Base-by-base conservation (phyloP, 2,888 invertebrate species). In the Argynnis bischoffii region DNA sequence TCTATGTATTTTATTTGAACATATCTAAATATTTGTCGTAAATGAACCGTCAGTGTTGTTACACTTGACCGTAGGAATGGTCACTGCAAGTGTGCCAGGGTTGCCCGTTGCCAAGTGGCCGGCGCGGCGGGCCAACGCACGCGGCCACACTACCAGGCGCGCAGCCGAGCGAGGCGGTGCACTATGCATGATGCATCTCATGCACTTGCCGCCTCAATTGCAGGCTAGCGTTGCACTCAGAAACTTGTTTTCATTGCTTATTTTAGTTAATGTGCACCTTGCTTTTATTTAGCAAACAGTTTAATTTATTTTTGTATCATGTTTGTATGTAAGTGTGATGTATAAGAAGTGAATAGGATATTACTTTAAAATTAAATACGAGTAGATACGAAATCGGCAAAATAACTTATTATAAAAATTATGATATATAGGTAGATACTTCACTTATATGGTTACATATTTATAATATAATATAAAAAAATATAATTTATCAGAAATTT, bases 71-170 rank as follows among this genome's bases (percentile, higher is more conserved):
- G 31, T 3, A 51, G 56, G 46, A 57, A 53, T 54, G 47, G 53
- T 50, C 26, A 48, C 21, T 41, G 21, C 50, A 63, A 59, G 47
- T 53, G 41, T 67, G 66, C 65, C 54, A 64, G 66, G 64, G 66
- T 64, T 67, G 80, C 78, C 81, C 82, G 90, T 92, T 92, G 92
- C 88, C 91, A 92, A 90, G 90, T 90, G 90, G 88, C 81, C 87
- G 77, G 84, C 81, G 81, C 80, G 78, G 80, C 83, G 84, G 84
- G 86, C 82, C 82, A 78, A 77, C 77, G 64, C 74, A 77, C 79
- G 86, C 86, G 90, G 86, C 88, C 89, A 80, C 73, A 69, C 63
- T 80, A 93, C 90, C 84, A 91, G 93, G 93, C 83, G 79, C 73
- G 57, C 90, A 92, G 84, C 69, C 69, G 56, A 51, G 57, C 69